Conservation (phyloP, 1,140 invertebrate species). For the Colletes gigas region DNA sequence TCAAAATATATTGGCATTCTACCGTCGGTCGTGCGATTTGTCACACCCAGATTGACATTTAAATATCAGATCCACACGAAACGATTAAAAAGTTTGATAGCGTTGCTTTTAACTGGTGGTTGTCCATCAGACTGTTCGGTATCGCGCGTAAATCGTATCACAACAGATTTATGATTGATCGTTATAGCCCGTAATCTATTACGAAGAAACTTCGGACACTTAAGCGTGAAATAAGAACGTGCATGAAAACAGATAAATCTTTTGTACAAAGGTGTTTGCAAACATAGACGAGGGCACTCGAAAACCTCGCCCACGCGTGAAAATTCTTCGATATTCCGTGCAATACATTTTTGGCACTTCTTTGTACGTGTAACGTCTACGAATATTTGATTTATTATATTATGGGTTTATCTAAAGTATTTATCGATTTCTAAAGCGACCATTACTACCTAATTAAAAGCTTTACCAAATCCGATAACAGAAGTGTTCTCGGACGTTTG, state of each 20-base stretch:
- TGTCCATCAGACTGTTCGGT: constrained; percentile 35
- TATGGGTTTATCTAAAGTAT: too few relatives aligned
- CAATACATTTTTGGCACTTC: too few relatives aligned
- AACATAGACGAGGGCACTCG: not conserved
- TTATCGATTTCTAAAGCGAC: too few relatives aligned
- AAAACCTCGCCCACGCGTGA: not conserved
- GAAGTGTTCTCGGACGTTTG: too few relatives aligned
- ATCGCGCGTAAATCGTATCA: constrained; percentile 33
- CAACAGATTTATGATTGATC: constrained; percentile 41
- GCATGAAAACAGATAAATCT: constrained; percentile 9
- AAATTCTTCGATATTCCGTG: not conserved
- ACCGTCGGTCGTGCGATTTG: not conserved
- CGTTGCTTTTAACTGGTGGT: not conserved
- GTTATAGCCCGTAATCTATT: constrained; percentile 6
- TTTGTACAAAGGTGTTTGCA: not conserved
- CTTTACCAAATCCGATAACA: too few relatives aligned
- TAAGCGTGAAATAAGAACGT: constrained; percentile 15
- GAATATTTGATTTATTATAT: too few relatives aligned
- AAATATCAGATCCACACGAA: constrained; percentile 16
- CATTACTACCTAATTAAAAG: too few relatives aligned
- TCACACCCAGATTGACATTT: not conserved
- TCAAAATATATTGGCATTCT: not conserved
- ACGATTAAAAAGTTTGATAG: constrained; percentile 27
- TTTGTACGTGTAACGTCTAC: too few relatives aligned
- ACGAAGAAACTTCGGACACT: not conserved